Evolutionary conservation across 2,888 invertebrate genomes (phyloP), one percentile per base, ranked within the genome.

Genomic region (Sussaba pulchella): DNA sequence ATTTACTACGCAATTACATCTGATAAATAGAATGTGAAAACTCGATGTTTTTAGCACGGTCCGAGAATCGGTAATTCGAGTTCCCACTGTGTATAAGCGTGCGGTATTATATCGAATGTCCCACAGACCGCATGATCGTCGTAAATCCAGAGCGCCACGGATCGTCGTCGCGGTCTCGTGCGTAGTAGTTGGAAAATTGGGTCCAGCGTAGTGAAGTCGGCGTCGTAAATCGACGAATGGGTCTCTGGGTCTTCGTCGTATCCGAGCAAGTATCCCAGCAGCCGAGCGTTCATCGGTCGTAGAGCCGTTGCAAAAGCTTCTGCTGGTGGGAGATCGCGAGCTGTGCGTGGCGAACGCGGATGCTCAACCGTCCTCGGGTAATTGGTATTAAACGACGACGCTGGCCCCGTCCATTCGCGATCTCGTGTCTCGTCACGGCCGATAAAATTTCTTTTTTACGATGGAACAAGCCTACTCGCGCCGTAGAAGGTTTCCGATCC

Each of bases 331-430:
- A n/a, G n/a, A n/a, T n/a, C n/a, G n/a, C 8, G 6, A 8, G 36
- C 71, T 66, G 78, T 78, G 82, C 80, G 71, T 76, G 69, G 82
- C 76, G 64, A 83, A 83, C 81, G 83, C 80, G 83, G 82, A 83
- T 82, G 80, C 77, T 69, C 64, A 0, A 31, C 43, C 57, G 59
- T 78, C 72, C 69, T 66, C 59, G 50, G 79, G 84, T 85, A 86
- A 86, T 86, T 85, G 83, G 83, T 85, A 84, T 85, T 84, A 86
- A 86, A 86, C 83, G 84, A 83, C 82, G 81, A 82, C 79, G 82
- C 76, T n/a, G 81, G 81, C 47, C 69, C 63, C 80, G 76, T 80
- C 77, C 73, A 77, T 80, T 74, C 80, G 70, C 82, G 78, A 76
- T 82, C 81, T 76, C 78, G 82, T 78, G 81, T 84, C 78, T 70